phyloP scores from a whole-genome alignment of 2,113 vertebrate species.

The Tiliqua scincoides region DNA sequence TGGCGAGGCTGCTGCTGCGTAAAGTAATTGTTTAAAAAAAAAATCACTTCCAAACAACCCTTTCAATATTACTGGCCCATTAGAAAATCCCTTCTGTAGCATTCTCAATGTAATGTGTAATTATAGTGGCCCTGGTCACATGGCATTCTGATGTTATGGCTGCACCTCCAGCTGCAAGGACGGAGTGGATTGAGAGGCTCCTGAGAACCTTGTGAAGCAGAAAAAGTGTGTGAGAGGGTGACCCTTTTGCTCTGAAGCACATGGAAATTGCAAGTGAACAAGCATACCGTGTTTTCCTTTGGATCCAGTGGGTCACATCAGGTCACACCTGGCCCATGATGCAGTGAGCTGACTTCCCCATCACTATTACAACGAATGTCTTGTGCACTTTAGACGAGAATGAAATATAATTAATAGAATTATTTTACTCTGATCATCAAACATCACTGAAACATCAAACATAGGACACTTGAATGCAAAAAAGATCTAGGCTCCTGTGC shows the following conservation, averaged over 20 bases:
- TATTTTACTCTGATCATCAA: not conserved
- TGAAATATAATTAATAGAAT: not conserved
- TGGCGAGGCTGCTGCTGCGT: constrained; percentile 14
- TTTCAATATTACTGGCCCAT: not conserved
- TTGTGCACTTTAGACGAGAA: not conserved
- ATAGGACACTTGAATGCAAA: not conserved
- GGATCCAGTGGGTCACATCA: not conserved
- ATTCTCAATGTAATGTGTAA: not conserved
- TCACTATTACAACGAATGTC: not conserved
- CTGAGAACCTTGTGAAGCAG: not conserved
- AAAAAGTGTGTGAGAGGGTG: no score
- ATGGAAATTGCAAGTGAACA: not conserved
- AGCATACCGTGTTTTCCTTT: not conserved
- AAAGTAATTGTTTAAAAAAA: constrained; percentile 8
- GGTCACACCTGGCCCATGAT: not conserved
- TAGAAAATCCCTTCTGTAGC: constrained; percentile 4
- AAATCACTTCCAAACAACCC: not conserved
- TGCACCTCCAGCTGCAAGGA: not conserved
- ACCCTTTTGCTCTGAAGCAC: not conserved
- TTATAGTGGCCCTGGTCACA: not conserved
- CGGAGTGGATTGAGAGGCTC: not conserved
- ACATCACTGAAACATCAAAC: not conserved
- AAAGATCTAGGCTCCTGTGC: not conserved
- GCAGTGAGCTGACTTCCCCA: not conserved
- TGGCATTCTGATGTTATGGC: no score